Percentiles rank a stretch among this genome's conserved stretches.
Evolutionary conservation across 2,113 vertebrate genomes (phyloP).

Genomic region (Acinonyx jubatus): DNA sequence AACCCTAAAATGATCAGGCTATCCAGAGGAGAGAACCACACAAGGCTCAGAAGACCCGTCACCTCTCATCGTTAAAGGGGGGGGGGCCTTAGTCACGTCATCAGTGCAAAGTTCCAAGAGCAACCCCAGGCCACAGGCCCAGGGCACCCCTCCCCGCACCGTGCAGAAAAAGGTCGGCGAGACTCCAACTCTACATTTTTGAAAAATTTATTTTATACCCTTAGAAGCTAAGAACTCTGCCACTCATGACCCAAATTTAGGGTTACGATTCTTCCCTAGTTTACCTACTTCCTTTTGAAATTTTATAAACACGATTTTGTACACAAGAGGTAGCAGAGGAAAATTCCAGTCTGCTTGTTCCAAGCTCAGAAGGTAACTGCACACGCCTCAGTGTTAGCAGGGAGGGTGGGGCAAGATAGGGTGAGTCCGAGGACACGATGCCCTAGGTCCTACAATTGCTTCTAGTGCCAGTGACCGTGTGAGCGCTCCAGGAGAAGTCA

Average conservation of each 20-base stretch:
- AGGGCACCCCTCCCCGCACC: fast-evolving
- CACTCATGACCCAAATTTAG: constrained; percentile 58
- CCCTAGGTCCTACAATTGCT: neutral
- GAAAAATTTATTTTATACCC: constrained; percentile 81
- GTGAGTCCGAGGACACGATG: neutral
- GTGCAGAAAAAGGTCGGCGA: neutral
- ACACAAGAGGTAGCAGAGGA: constrained; percentile 81
- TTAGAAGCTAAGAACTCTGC: constrained; percentile 76
- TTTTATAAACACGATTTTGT: constrained; percentile 76
- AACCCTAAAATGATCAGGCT: neutral
- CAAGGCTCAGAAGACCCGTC: neutral
- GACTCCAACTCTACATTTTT: constrained; percentile 64
- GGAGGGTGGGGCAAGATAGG: neutral
- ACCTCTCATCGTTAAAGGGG: neutral
- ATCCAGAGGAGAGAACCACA: neutral
- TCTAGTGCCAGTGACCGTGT: neutral
- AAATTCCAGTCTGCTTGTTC: constrained; percentile 75
- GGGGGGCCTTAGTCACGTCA: too few relatives aligned
- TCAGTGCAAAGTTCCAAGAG: neutral
- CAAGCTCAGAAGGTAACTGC: constrained; percentile 69
- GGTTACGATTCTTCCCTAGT: constrained; percentile 54
- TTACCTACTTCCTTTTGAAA: constrained; percentile 67
- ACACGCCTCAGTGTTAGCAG: constrained; percentile 44
- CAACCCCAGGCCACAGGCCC: too few relatives aligned
- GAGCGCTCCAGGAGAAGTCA: neutral